phyloP scores from a whole-genome alignment of 2,888 invertebrate genomes.

The Malacosoma neustria region DNA sequence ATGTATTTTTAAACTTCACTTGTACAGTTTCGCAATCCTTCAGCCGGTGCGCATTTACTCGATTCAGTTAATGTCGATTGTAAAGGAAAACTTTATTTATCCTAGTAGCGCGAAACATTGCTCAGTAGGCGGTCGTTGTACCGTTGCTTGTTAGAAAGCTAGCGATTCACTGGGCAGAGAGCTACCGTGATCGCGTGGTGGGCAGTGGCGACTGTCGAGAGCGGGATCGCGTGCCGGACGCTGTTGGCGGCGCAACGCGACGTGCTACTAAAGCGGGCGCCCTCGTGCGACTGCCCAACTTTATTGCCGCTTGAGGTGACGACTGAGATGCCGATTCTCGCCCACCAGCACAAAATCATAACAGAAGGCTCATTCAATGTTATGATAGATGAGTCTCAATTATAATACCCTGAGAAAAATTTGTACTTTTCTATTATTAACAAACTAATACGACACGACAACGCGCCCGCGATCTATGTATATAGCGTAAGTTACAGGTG shows the following conservation, averaged over 20 bases:
- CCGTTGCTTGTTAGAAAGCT: conserved; percentile 60
- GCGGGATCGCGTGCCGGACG: conserved; percentile 15
- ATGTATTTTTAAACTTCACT: conserved; percentile 74
- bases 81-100: conserved; percentile 40
- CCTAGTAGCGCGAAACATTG: conserved; percentile 17
- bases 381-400: too few species aligned
- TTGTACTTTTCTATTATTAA: too few species aligned
- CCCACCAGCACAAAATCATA: background rate
- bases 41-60: conserved; percentile 51
- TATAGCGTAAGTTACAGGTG: too few species aligned
- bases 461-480: too few species aligned
- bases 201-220: conserved; percentile 18
- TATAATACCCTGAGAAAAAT: too few species aligned
- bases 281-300: conserved; percentile 50
- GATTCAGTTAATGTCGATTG: conserved; percentile 41
- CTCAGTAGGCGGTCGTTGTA: conserved; percentile 38
- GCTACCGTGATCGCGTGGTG: conserved; percentile 36
- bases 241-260: conserved; percentile 23
- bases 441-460: too few species aligned
- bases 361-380: background rate
- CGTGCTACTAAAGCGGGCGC: conserved; percentile 51
- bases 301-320: conserved; percentile 11
- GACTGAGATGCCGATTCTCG: conserved; percentile 2
- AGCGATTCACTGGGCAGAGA: conserved; percentile 27
- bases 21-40: conserved; percentile 68